Conservation (phyloP, 2,888 invertebrate species). For the Sturmia bella region DNA sequence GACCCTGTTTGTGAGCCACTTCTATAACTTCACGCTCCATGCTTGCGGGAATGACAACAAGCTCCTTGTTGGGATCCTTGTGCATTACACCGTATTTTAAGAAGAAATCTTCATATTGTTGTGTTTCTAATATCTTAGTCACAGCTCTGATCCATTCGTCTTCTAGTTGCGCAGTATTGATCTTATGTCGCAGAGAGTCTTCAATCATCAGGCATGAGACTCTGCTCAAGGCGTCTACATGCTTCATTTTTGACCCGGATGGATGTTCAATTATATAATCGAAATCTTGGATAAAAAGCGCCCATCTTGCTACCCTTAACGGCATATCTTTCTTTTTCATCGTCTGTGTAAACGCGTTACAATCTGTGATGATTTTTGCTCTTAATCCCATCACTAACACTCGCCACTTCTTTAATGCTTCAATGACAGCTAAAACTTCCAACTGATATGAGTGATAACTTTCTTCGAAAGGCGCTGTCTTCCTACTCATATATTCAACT, state of each 20-base stretch:
- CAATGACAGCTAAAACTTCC: neutral
- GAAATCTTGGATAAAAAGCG: neutral
- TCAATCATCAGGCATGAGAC: neutral
- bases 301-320: neutral
- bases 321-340: neutral
- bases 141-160: neutral
- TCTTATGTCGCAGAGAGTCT: neutral
- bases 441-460: neutral
- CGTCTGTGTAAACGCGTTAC: slow-evolving; percentile 1
- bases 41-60: neutral
- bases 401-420: slow-evolving; percentile 1
- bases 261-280: neutral
- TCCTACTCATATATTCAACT: slow-evolving; percentile 2
- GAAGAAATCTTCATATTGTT: neutral
- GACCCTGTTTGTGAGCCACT: neutral
- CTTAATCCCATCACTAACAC: neutral
- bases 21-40: neutral
- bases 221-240: neutral
- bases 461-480: neutral
- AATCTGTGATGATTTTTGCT: neutral
- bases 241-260: neutral
- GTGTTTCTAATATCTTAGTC: neutral
- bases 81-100: neutral
- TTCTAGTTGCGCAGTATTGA: neutral
- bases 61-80: neutral